phyloP scores from a whole-genome alignment of 2,888 invertebrate genomes.

The Itoplectis maculator region DNA sequence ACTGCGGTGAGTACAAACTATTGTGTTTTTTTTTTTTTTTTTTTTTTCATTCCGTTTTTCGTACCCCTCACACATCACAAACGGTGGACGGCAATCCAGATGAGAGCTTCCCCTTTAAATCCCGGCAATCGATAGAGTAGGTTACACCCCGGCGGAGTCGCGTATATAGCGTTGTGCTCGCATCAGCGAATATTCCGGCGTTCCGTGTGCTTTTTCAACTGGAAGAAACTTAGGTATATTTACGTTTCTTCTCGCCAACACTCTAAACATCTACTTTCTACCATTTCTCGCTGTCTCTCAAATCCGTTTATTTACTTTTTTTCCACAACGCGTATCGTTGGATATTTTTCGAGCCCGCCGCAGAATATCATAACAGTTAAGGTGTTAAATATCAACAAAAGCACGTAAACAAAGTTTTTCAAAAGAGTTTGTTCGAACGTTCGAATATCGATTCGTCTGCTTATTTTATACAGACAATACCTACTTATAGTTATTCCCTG shows the following conservation, averaged over 20 bases:
- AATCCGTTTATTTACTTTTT: neutral
- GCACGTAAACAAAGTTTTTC: no score
- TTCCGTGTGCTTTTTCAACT: slow-evolving; percentile 34
- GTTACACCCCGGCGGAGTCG: slow-evolving; percentile 22
- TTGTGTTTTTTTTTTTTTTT: neutral
- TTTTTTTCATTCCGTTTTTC: no score
- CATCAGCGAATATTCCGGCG: slow-evolving; percentile 27
- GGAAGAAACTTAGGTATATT: slow-evolving; percentile 26
- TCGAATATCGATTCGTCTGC: no score
- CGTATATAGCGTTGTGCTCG: slow-evolving; percentile 27
- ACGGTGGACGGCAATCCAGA: slow-evolving; percentile 9
- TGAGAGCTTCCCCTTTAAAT: slow-evolving; percentile 60
- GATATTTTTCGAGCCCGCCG: neutral
- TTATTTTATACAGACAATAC: no score
- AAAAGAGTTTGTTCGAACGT: no score
- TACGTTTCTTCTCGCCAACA: neutral
- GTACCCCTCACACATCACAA: neutral
- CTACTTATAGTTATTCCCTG: no score
- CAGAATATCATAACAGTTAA: slow-evolving; percentile 8
- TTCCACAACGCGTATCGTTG: neutral
- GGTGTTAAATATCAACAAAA: slow-evolving; percentile 75
- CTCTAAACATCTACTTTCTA: neutral
- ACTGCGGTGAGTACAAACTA: slow-evolving; percentile 80
- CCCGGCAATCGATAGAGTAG: slow-evolving; percentile 55
- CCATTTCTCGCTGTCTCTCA: neutral